These are phyloP conservation scores for Mustela nigripes DNA, from an alignment of 2,113 vertebrate genomes.

Conservation along the genomic window DNA sequence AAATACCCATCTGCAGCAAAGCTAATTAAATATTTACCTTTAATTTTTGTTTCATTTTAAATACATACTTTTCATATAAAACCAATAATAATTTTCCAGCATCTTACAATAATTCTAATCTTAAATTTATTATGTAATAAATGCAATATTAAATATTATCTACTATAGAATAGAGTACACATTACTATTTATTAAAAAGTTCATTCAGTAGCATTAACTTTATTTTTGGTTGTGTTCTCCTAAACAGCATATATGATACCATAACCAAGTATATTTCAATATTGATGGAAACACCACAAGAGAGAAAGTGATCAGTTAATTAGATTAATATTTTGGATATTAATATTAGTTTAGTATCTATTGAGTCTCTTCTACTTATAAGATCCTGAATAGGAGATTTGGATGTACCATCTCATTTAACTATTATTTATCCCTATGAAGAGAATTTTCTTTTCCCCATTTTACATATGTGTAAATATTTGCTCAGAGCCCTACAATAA, in stretches of 20 bases:
- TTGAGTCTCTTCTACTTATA: not conserved
- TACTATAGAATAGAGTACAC: not conserved
- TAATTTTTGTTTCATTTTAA: not conserved
- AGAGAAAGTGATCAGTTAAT: not conserved
- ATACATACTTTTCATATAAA: not conserved
- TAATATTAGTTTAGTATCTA: not conserved
- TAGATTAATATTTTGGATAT: not conserved
- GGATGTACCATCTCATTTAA: no score
- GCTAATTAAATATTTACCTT: not conserved
- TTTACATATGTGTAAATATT: not conserved
- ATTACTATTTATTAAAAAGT: not conserved
- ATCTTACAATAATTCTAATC: not conserved
- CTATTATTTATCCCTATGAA: not conserved
- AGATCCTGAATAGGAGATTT: not conserved
- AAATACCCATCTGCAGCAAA: not conserved
- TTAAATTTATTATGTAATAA: not conserved
- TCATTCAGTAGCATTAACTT: not conserved
- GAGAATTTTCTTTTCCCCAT: not conserved
- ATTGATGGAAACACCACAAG: not conserved
- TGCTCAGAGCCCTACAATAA: not conserved
- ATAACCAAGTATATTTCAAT: not conserved
- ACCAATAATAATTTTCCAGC: not conserved
- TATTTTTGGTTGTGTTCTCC: not conserved
- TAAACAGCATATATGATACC: not conserved
- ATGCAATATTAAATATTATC: not conserved